Conservation (phyloP, 2,113 vertebrate genomes). For the Myotis davidii region DNA sequence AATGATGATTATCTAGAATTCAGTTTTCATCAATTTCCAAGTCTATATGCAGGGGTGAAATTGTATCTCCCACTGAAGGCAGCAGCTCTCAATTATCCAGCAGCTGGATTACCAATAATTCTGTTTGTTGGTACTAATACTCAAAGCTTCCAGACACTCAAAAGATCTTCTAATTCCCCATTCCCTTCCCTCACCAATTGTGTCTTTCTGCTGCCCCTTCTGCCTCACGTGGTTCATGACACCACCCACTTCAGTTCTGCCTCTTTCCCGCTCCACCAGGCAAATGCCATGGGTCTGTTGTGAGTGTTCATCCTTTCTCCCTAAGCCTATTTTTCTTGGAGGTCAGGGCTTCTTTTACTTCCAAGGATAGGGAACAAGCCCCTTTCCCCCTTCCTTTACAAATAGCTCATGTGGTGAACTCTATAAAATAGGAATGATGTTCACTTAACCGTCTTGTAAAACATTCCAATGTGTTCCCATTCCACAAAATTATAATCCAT, state of each 20-base stretch:
- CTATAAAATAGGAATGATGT: background rate
- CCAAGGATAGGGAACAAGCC: background rate
- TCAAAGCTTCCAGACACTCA: background rate
- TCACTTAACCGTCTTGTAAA: background rate
- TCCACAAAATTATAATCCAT: background rate
- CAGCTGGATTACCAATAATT: background rate
- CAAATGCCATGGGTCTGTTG: background rate
- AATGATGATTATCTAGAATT: background rate
- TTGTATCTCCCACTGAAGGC: background rate
- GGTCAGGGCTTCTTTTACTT: background rate
- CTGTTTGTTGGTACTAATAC: background rate
- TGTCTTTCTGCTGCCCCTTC: background rate
- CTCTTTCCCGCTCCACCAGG: background rate
- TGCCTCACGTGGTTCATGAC: too few relatives aligned
- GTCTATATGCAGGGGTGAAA: background rate
- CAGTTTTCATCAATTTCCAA: background rate
- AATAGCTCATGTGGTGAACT: background rate
- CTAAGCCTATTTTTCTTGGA: background rate
- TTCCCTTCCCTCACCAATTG: background rate
- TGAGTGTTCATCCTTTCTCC: background rate
- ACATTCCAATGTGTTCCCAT: background rate
- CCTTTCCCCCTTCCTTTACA: background rate
- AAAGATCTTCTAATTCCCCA: background rate
- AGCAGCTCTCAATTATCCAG: background rate
- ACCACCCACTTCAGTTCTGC: background rate